phyloP scores from a whole-genome alignment of 2,888 invertebrate genomes.

The Strigamia transsilvanica region DNA sequence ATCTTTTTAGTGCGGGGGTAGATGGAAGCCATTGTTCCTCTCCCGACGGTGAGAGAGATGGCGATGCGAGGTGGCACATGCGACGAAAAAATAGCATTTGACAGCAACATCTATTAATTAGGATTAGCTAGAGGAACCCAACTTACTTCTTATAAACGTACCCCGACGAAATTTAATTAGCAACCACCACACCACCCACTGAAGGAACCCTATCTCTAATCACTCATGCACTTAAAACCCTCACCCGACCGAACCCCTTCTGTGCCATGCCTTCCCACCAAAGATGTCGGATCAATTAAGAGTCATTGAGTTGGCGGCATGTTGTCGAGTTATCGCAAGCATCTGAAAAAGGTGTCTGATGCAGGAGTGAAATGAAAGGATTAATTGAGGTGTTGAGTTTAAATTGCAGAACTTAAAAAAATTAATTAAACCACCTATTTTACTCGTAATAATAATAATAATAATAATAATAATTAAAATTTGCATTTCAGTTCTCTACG shows the following conservation, averaged over 20 bases:
- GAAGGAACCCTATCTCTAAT: slow-evolving; percentile 3
- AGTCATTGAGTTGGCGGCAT: slow-evolving; percentile 27
- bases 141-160: slow-evolving; percentile 15
- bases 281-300: slow-evolving; percentile 36
- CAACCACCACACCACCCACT: slow-evolving; percentile 28
- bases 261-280: neutral
- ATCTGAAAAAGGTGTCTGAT: slow-evolving; percentile 24
- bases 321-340: slow-evolving; percentile 1
- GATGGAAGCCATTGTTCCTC: slow-evolving; percentile 13
- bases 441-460: no score
- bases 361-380: neutral
- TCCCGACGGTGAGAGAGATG: slow-evolving; percentile 22
- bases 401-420: neutral
- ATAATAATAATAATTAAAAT: no score
- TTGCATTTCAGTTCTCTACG: no score
- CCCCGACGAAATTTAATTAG: slow-evolving; percentile 28
- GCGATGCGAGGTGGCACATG: neutral
- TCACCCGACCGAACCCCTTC: neutral
- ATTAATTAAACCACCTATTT: no score
- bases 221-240: slow-evolving; percentile 33
- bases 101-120: slow-evolving; percentile 40
- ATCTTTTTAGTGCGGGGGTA: slow-evolving; percentile 13
- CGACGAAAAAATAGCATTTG: slow-evolving; percentile 24
- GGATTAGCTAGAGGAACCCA: neutral
- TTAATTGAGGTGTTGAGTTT: slow-evolving; percentile 28